Base-by-base conservation (phyloP, 2,113 vertebrate genomes). In the Tragelaphus imberbis region DNA sequence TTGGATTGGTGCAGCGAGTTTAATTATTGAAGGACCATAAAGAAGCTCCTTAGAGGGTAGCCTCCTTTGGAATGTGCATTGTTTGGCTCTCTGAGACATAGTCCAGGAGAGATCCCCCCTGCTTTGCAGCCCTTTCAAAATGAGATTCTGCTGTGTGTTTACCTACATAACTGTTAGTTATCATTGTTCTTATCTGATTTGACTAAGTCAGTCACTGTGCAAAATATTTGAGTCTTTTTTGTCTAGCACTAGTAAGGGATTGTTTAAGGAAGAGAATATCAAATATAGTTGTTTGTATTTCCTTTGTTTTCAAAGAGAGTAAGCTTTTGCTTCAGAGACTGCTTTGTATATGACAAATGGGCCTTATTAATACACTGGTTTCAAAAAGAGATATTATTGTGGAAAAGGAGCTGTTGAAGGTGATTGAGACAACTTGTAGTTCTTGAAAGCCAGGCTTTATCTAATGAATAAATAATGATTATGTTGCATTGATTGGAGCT, bases 211-310 rank as follows among this genome's bases (percentile, higher is more conserved):
- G 0, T 95, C 36, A 49, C 87, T 63, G 44, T 87, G 65, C 53
- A 90, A 94, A 96, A 75, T 94, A 71, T 90, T 84, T 77, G 59
- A 84, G 65, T 25, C 27, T 90, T 87, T 95, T 89, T 87, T 77
- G 49, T 65, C 27, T 19, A 71, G 88, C 49, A 58, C 4, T 96
- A 68, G 10, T 59, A 53, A 91, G 90, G 27, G 59, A 47, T 96
- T 95, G 17, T 53, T 81, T 68, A n/a, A 96, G 96, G 97, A 97
- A 98, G 96, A 98, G 97, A 98, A 97, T 94, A 94, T 82, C 2
- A 49, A 97, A 19, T 97, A 84, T 89, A 90, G 97, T 97, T 97
- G 21, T 63, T 89, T 82, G 2, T 84, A 55, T 92, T 79, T 82
- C 21, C 25, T 93, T 96, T 97, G 21, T 91, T 97, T 97, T 56